phyloP scores from a whole-genome alignment of 2,888 invertebrate species.

The Amblyteles armatorius region DNA sequence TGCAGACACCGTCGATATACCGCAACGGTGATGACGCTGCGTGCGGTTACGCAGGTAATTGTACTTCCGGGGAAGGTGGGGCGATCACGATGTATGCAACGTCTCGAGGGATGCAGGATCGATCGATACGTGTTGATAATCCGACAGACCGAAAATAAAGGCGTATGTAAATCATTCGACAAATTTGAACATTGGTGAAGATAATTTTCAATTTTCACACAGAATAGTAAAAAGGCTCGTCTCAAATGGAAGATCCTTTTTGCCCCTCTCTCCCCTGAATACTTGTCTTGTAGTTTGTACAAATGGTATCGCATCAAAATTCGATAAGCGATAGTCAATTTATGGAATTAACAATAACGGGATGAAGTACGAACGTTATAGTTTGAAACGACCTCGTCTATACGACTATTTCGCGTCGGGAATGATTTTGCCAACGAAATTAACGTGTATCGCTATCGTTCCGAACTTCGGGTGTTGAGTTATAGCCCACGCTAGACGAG shows the following conservation, averaged over 20 bases:
- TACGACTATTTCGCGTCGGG: background rate
- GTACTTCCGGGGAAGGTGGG: background rate
- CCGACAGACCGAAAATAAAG: background rate
- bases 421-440: background rate
- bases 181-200: background rate
- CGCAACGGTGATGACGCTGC: constrained; percentile 21
- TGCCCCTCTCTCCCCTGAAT: background rate
- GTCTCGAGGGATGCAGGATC: background rate
- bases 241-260: background rate
- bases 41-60: constrained; percentile 21
- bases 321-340: background rate
- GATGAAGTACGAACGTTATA: background rate
- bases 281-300: background rate
- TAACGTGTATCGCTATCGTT: background rate
- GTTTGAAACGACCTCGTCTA: background rate
- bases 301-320: background rate
- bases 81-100: background rate
- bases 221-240: background rate
- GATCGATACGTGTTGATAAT: background rate
- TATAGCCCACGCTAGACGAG: background rate
- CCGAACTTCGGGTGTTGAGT: background rate
- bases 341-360: background rate
- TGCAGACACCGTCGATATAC: constrained; percentile 34
- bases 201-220: background rate
- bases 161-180: background rate